Conservation (phyloP, 2,888 invertebrate genomes). For the Malthinus flaveolus region DNA sequence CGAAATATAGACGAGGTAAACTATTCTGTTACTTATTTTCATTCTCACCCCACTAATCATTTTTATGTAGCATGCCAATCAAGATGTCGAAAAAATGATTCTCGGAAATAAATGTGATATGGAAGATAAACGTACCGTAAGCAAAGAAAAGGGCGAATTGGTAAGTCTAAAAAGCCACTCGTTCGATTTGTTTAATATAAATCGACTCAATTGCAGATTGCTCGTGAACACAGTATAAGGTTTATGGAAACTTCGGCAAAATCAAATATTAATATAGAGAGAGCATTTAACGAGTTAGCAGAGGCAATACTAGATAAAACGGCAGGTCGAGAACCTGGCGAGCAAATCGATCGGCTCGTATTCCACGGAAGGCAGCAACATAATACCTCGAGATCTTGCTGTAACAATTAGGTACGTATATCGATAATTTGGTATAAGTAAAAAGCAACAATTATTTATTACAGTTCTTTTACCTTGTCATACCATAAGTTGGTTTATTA, state of each 20-base stretch:
- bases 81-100: conserved; percentile 99
- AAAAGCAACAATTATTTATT: no score
- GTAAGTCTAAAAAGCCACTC: conserved; percentile 61
- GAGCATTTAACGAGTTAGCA: conserved; percentile 92
- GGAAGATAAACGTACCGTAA: conserved; percentile 92
- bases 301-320: conserved; percentile 94
- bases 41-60: conserved; percentile 1
- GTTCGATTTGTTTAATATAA: no score
- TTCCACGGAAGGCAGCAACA: conserved; percentile 74
- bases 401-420: conserved; percentile 42
- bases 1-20: conserved; percentile 95
- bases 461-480: no score
- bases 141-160: conserved; percentile 89
- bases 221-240: conserved; percentile 90
- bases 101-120: conserved; percentile 98
- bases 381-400: conserved; percentile 65
- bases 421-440: no score
- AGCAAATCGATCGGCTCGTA: conserved; percentile 70
- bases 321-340: conserved; percentile 77
- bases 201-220: conserved; percentile 73
- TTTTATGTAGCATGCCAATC: conserved; percentile 85
- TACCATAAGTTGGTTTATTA: no score
- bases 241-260: conserved; percentile 99
- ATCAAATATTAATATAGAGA: conserved; percentile 94
- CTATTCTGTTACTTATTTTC: conserved; percentile 21